These are phyloP conservation scores for Myiopsitta monachus DNA, from an alignment of 2,113 vertebrate genomes.

Conservation along the genomic window DNA sequence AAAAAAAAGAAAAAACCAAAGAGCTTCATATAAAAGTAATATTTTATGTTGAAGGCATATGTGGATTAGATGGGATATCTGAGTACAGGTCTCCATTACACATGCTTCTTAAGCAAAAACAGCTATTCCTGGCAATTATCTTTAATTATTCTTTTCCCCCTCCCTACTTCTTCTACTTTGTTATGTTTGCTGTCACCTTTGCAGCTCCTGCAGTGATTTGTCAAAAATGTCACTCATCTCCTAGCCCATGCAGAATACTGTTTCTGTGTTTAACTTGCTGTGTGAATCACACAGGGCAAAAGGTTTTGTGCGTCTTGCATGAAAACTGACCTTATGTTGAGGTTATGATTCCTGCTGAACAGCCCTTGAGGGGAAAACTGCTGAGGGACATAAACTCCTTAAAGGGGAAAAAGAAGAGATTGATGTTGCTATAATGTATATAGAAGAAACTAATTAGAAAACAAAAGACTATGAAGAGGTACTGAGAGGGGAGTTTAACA, in stretches of 20 bases:
- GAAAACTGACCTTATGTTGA: background rate
- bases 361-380: background rate
- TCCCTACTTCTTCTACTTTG: background rate
- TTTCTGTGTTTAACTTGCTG: background rate
- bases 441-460: background rate
- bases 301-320: background rate
- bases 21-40: background rate
- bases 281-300: background rate
- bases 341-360: background rate
- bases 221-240: background rate
- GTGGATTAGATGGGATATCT: background rate
- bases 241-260: background rate
- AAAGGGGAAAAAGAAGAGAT: background rate
- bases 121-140: background rate
- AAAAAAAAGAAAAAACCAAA: fast-evolving
- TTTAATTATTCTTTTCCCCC: background rate
- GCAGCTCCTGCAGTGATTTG: background rate
- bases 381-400: background rate
- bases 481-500: background rate
- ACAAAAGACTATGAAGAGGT: background rate
- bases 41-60: background rate
- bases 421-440: background rate
- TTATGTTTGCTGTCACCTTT: background rate
- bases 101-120: background rate
- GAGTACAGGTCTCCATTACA: background rate